A percentile compares a stretch with the other conserved stretches of the same genome.
phyloP scores from a whole-genome alignment of 2,888 invertebrate genomes.

The Amblyjoppa proteus region DNA sequence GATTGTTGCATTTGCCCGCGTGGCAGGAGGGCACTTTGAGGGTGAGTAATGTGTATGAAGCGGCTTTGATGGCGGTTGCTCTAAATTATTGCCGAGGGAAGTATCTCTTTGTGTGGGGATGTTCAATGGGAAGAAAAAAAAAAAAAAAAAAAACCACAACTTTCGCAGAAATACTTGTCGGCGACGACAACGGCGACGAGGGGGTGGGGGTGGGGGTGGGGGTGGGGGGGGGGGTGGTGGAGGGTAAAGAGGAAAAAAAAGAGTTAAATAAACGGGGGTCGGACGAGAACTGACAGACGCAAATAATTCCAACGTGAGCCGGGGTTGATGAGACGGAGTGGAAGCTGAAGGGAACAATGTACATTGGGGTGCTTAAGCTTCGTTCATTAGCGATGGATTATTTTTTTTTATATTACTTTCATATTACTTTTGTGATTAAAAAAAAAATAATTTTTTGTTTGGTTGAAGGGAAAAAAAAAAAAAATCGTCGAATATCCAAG shows the following conservation, averaged over 20 bases:
- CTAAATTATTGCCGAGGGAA: conserved; percentile 42
- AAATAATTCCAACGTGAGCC: conserved; percentile 32
- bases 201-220: not conserved
- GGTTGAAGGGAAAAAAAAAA: not conserved
- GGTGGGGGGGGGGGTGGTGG: not conserved
- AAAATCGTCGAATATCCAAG: not conserved
- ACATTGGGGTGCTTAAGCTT: conserved; percentile 53
- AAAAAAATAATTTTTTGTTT: not conserved
- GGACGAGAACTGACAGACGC: conserved; percentile 22
- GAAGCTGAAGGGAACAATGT: conserved; percentile 10
- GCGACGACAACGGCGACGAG: conserved; percentile 16
- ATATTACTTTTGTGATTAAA: not conserved
- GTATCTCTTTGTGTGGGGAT: conserved; percentile 43
- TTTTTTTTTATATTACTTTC: not conserved
- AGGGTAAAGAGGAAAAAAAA: conserved; percentile 20
- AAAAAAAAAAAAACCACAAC: conserved; percentile 4
- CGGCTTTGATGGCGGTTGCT: conserved; percentile 24
- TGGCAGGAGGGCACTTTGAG: conserved; percentile 17
- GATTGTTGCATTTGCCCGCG: conserved; percentile 48
- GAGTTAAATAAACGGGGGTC: conserved; percentile 3
- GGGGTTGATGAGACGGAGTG: conserved; percentile 17
- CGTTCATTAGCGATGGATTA: conserved; percentile 54
- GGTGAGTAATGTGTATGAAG: conserved; percentile 37
- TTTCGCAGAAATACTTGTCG: conserved; percentile 25
- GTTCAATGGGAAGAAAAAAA: conserved; percentile 3